Base-by-base conservation (phyloP, 2,797 vertebrate genomes). In the Helostoma temminkii region DNA sequence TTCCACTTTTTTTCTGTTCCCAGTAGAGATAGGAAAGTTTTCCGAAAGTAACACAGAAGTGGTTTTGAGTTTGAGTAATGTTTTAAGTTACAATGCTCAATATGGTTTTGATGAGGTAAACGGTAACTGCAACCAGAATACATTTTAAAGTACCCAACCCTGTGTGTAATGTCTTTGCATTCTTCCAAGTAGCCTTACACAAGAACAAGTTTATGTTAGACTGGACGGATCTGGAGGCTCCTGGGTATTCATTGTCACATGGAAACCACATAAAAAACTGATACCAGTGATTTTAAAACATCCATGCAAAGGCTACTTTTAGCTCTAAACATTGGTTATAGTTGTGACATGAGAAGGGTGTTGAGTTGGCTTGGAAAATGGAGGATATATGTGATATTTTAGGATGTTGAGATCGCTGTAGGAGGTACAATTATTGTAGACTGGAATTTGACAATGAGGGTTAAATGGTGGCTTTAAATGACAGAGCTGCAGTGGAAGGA, bases 351-450 rank as follows among this genome's bases (percentile, higher is more conserved):
- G 74, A 74, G 46, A 74, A 45, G 36, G 39, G 42, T 59, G 66
- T 70, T 71, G 37, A 57, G 63, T 78, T 64, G 56, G 66, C 77
- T 58, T 30, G 8, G 71, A 81, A 82, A 84, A 82, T 58, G 72
- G 76, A 76, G 77, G 72, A 65, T 63, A 34, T 56, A 32, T 24
- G 14, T 34, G 80, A 81, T 88, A 90, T 90, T 91, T 89, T 85
- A n/a, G 65, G 70, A 49, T 49, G 1, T 49, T 69, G 81, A 89
- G 77, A 85, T 85, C 70, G 59, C 75, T 64, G 78, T 74, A 80
- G 85, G 89, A 86, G 89, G 76, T 90, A 52, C 86, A 85, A 87
- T 90, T 85, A 85, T 86, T 79, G 72, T 75, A 43, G 52, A 69
- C 55, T 71, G 78, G 83, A 86, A 87, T 88, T 68, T 72, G 80